Conservation (phyloP, 2,797 vertebrate species). For the Aplochiton taeniatus region DNA sequence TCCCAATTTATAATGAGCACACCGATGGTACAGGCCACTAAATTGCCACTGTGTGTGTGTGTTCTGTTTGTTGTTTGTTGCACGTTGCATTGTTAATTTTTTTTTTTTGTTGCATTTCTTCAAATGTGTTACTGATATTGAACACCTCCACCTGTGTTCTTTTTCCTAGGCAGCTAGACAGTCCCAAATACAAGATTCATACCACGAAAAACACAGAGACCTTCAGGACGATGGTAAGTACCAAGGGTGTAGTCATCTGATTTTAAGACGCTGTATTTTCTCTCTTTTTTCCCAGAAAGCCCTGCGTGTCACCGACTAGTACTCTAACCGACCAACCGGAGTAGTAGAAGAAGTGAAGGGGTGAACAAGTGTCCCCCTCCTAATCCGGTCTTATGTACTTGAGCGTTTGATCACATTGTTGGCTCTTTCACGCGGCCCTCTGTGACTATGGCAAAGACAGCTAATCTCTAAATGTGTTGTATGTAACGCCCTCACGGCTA, state of each 20-base stretch:
- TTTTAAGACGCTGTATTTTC: background rate
- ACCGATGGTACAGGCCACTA: constrained; percentile 35
- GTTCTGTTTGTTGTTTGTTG: constrained; percentile 19
- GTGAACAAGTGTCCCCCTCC: background rate
- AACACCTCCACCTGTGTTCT: constrained; percentile 29
- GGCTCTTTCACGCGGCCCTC: constrained; percentile 15
- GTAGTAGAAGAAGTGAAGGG: no score
- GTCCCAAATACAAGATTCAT: constrained; percentile 89
- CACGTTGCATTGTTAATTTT: constrained; percentile 27
- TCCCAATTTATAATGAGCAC: constrained; percentile 36
- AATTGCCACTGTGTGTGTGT: constrained; percentile 41
- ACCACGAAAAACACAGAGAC: constrained; percentile 97
- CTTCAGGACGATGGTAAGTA: constrained; percentile 92
- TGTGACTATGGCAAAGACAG: constrained; percentile 36
- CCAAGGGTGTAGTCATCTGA: constrained; percentile 1
- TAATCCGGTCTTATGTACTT: background rate
- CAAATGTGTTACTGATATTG: constrained; percentile 28
- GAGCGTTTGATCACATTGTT: constrained; percentile 39
- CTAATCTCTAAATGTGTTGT: constrained; percentile 32
- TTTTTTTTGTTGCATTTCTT: background rate
- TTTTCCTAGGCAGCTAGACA: constrained; percentile 86
- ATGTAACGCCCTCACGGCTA: no score
- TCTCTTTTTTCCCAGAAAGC: background rate
- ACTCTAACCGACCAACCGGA: no score
- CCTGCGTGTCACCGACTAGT: background rate